Percentiles rank a stretch among this genome's conserved stretches.
Evolutionary conservation across 2,797 vertebrate species (phyloP).

Genomic region (Oryzias dopingdopingensis): DNA sequence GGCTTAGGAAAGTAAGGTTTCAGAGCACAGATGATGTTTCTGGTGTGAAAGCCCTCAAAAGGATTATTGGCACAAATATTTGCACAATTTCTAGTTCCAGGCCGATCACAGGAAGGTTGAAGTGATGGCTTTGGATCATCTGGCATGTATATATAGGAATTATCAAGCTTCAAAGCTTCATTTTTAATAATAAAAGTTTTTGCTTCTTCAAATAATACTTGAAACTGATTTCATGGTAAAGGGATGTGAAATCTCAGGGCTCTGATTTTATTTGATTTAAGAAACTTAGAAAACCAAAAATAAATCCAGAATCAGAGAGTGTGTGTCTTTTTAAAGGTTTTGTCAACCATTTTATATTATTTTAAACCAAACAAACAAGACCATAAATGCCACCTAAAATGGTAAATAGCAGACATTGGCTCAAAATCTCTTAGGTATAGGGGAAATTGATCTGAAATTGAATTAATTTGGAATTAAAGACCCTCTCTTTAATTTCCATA

Average conservation of each 20-base stretch:
- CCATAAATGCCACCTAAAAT: background rate
- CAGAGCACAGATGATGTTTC: too few relatives aligned
- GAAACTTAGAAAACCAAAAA: background rate
- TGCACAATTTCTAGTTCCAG: too few relatives aligned
- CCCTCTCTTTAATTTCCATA: constrained; percentile 69
- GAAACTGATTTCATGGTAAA: background rate
- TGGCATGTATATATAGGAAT: background rate
- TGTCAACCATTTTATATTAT: too few relatives aligned
- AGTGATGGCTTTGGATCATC: too few relatives aligned
- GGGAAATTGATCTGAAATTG: too few relatives aligned
- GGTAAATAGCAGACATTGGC: background rate
- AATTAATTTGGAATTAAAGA: constrained; percentile 10
- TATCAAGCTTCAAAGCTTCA: background rate
- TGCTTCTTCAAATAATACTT: background rate
- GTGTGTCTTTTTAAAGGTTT: too few relatives aligned
- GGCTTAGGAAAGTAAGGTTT: too few relatives aligned
- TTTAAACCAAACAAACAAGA: too few relatives aligned
- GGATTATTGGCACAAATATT: too few relatives aligned
- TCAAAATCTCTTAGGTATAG: background rate
- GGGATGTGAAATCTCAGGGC: too few relatives aligned
- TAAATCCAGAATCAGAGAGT: background rate
- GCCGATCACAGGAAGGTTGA: too few relatives aligned
- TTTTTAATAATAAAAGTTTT: background rate
- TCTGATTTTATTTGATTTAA: background rate
- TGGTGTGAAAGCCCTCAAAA: too few relatives aligned